Percentiles rank a stretch among this genome's conserved stretches.
phyloP scores from a whole-genome alignment of 2,888 invertebrate species.

The Andrena bucephala region DNA sequence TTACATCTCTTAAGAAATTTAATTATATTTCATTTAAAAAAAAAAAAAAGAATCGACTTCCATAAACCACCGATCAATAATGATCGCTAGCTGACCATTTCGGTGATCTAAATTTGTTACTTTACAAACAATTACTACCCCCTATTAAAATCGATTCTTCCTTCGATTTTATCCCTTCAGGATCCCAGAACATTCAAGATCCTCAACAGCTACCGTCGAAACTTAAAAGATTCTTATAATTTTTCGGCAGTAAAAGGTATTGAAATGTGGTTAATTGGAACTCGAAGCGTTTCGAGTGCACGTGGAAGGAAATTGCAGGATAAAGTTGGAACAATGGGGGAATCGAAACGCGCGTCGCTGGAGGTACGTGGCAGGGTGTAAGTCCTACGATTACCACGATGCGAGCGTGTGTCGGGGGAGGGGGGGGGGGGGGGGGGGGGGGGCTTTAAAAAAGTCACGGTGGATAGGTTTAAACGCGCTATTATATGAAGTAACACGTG shows the following conservation, averaged over 20 bases:
- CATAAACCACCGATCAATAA: no score
- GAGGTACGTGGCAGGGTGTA: conserved; percentile 14
- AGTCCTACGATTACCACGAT: conserved; percentile 29
- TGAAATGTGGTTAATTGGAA: not conserved
- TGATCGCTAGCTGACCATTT: no score
- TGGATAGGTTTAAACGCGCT: conserved; percentile 61
- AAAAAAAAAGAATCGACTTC: no score
- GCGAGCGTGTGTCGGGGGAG: conserved; percentile 39
- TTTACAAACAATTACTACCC: not conserved
- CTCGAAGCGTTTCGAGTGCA: conserved; percentile 1
- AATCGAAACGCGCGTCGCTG: conserved; percentile 22
- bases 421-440: conserved; percentile 22
- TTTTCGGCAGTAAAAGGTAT: not conserved
- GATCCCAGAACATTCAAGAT: not conserved
- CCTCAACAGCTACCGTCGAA: not conserved
- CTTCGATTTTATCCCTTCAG: not conserved
- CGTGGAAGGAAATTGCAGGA: conserved; percentile 3
- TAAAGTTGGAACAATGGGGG: no score
- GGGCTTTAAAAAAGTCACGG: conserved; percentile 67
- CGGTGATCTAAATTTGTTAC: no score
- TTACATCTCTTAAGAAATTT: not conserved
- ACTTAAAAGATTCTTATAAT: not conserved
- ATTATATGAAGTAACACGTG: conserved; percentile 62
- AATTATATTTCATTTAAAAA: not conserved
- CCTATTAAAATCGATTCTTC: not conserved